Conservation (phyloP, 2,888 invertebrate genomes). For the Altica lythri region DNA sequence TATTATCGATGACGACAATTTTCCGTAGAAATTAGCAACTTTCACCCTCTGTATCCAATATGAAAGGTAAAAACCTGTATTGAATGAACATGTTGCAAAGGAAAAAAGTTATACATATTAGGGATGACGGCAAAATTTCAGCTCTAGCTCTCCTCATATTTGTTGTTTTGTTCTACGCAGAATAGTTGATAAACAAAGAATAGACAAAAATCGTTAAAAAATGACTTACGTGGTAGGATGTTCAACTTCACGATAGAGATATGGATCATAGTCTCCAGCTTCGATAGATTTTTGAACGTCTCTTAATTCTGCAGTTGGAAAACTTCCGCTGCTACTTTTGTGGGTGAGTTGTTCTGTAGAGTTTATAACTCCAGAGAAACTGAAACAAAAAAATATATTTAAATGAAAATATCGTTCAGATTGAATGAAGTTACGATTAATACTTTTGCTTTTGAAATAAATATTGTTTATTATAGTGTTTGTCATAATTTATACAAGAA, state of each 20-base stretch:
- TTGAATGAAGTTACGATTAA: not conserved
- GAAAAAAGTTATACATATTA: too few relatives aligned
- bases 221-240: constrained; percentile 75
- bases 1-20: too few relatives aligned
- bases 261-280: constrained; percentile 69
- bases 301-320: constrained; percentile 60
- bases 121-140: too few relatives aligned
- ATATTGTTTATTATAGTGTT: too few relatives aligned
- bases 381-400: constrained; percentile 34
- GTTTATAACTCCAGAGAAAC: constrained; percentile 48
- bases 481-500: too few relatives aligned
- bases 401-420: not conserved
- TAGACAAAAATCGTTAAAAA: not conserved
- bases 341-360: constrained; percentile 43
- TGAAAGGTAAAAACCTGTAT: too few relatives aligned
- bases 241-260: constrained; percentile 67
- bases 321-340: constrained; percentile 40
- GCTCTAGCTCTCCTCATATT: too few relatives aligned
- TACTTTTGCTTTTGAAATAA: not conserved
- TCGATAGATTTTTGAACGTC: constrained; percentile 55
- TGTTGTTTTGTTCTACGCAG: too few relatives aligned
- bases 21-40: too few relatives aligned
- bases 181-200: not conserved
- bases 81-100: too few relatives aligned
- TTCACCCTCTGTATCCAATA: too few relatives aligned